These are phyloP conservation scores for Chroicocephalus ridibundus DNA, from an alignment of 2,113 vertebrate genomes.

Conservation along the genomic window DNA sequence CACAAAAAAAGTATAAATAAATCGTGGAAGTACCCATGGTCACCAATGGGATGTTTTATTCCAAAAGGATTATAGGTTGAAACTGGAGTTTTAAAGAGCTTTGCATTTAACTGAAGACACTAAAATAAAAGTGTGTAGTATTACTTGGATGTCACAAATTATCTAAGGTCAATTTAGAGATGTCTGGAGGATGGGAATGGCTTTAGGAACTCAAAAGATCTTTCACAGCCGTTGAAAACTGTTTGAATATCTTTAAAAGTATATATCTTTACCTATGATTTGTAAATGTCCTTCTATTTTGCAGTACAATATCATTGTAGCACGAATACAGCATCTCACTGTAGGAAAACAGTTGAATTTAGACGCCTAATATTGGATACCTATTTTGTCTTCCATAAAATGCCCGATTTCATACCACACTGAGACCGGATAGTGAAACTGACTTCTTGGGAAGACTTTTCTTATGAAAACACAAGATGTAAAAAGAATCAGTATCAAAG, in stretches of 20 bases:
- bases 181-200: background rate
- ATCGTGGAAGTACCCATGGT: background rate
- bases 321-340: background rate
- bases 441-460: background rate
- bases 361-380: background rate
- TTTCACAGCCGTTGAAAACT: background rate
- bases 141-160: background rate
- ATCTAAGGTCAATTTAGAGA: background rate
- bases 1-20: background rate
- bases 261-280: background rate
- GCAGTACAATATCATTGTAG: background rate
- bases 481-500: background rate
- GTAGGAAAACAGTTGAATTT: background rate
- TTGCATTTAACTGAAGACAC: background rate
- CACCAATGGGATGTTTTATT: background rate
- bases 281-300: background rate
- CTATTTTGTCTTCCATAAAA: background rate
- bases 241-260: background rate
- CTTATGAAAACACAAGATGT: background rate
- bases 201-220: background rate
- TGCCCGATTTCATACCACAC: background rate
- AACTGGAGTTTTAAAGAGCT: background rate
- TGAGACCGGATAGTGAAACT: background rate
- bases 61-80: background rate
- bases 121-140: background rate